A percentile compares a stretch with the other conserved stretches of the same genome.
phyloP scores from a whole-genome alignment of 2,888 invertebrate genomes.

The Lycophotia porphyrea region DNA sequence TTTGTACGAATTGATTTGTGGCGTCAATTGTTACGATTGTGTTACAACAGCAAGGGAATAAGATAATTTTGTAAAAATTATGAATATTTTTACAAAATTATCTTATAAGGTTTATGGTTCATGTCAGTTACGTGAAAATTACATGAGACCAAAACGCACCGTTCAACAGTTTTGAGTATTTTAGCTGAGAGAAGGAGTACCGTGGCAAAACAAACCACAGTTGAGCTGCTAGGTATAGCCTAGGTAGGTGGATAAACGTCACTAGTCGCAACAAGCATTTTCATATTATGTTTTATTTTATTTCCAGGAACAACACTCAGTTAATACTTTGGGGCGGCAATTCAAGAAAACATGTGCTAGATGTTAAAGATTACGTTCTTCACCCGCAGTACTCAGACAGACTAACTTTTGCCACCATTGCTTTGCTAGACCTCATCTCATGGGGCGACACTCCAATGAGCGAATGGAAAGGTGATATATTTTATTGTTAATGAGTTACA shows the following conservation, averaged over 20 bases:
- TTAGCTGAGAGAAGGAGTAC: background rate
- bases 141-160: background rate
- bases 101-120: background rate
- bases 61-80: too few species aligned
- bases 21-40: too few species aligned
- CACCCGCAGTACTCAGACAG: conserved; percentile 76
- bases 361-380: conserved; percentile 75
- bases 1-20: background rate
- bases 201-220: background rate
- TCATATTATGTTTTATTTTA: background rate
- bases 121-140: background rate
- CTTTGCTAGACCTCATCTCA: conserved; percentile 72
- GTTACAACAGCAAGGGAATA: too few species aligned
- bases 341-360: conserved; percentile 68
- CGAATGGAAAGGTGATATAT: conserved; percentile 55
- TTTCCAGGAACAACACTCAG: conserved; percentile 78
- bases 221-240: background rate
- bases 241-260: background rate
- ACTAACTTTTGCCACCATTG: conserved; percentile 75
- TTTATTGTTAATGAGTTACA: too few species aligned
- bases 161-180: background rate
- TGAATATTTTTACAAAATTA: too few species aligned
- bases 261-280: background rate
- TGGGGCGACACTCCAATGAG: conserved; percentile 63
- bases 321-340: conserved; percentile 76